These are phyloP conservation scores for Sycobia sp. DNA, from an alignment of 1,140 invertebrate genomes.

Conservation along the genomic window DNA sequence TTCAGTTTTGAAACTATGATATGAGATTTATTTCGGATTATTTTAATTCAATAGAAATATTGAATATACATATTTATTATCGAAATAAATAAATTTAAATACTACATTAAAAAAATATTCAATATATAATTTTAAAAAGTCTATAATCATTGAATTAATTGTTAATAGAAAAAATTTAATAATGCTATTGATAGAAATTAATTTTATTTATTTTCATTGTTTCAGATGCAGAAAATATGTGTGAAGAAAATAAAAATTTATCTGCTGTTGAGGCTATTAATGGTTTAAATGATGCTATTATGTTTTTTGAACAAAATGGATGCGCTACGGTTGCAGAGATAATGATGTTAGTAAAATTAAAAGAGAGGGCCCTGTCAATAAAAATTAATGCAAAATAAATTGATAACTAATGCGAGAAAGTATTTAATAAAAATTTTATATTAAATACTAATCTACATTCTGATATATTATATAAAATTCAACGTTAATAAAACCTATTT, in stretches of 20 bases:
- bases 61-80: too few species aligned
- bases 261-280: conserved; percentile 17
- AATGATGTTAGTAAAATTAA: conserved; percentile 21
- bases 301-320: conserved; percentile 29
- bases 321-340: conserved; percentile 14
- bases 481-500: conserved; percentile 9
- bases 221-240: conserved; percentile 23
- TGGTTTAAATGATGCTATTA: conserved; percentile 14
- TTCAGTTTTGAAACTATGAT: too few species aligned
- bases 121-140: too few species aligned
- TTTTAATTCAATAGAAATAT: too few species aligned
- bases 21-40: too few species aligned
- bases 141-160: too few species aligned
- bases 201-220: not conserved
- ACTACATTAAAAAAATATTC: too few species aligned
- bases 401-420: not conserved
- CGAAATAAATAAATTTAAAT: too few species aligned
- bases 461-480: too few species aligned
- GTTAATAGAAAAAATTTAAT: too few species aligned
- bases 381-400: conserved; percentile 21
- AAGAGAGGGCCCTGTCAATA: conserved; percentile 25
- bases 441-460: too few species aligned
- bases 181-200: not conserved
- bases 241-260: conserved; percentile 22
- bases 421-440: conserved; percentile 10